Percentiles rank a stretch among this genome's conserved stretches.
Evolutionary conservation across 2,797 vertebrate species (phyloP).

Genomic region (Labeo calbasu): DNA sequence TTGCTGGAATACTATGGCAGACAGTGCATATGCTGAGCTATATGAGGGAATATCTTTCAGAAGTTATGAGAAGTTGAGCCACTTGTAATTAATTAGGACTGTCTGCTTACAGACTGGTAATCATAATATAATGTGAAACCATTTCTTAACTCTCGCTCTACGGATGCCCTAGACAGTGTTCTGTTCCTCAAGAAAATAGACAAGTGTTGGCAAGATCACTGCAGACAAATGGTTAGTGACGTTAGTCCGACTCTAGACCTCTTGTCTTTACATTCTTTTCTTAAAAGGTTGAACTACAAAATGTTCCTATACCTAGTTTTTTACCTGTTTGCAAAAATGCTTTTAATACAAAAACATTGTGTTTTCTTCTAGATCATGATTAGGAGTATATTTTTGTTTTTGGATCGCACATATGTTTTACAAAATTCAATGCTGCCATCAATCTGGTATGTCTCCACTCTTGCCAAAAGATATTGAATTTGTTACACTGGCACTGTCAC

Average conservation of each 20-base stretch:
- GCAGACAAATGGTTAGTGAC: constrained; percentile 96
- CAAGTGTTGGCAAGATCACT: constrained; percentile 99
- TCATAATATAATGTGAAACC: background rate
- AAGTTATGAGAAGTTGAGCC: background rate
- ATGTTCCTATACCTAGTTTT: background rate
- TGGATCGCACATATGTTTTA: constrained; percentile 99
- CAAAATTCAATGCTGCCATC: constrained; percentile 99
- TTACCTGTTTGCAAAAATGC: background rate
- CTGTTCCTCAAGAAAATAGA: constrained; percentile 99
- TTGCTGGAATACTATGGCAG: background rate
- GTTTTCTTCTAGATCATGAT: constrained; percentile 84
- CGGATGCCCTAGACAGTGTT: constrained; percentile 97
- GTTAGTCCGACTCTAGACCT: too few species aligned
- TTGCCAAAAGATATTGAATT: background rate
- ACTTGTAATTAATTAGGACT: background rate
- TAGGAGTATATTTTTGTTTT: constrained; percentile 99
- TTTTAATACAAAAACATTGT: constrained; percentile 3
- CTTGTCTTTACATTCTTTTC: background rate
- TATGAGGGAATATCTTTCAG: background rate
- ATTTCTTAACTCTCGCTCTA: constrained; percentile 75
- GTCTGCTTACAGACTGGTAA: background rate
- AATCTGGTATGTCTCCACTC: constrained; percentile 88
- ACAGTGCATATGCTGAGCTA: background rate
- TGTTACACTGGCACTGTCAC: background rate
- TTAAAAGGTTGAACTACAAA: background rate